phyloP scores from a whole-genome alignment of 2,797 vertebrate genomes.

The Takifugu rubripes region DNA sequence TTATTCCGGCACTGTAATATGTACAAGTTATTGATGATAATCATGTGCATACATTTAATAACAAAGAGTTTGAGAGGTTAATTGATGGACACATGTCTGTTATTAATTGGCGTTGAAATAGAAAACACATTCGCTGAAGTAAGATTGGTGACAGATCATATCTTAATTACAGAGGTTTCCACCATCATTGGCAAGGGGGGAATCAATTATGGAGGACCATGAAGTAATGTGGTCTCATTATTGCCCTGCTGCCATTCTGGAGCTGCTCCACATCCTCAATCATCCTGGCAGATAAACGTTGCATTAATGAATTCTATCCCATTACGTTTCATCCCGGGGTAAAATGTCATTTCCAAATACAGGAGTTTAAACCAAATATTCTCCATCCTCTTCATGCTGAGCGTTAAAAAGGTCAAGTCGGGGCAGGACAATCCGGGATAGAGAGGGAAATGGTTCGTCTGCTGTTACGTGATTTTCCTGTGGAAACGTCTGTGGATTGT shows the following conservation, averaged over 20 bases:
- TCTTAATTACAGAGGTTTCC: conserved; percentile 19
- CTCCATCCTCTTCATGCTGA: conserved; percentile 57
- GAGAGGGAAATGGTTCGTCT: conserved; percentile 24
- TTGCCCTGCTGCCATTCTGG: background rate
- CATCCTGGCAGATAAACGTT: background rate
- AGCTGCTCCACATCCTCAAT: background rate
- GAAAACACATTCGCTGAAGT: conserved; percentile 11
- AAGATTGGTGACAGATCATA: conserved; percentile 1
- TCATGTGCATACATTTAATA: too few relatives aligned
- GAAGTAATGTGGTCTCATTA: background rate
- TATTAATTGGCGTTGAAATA: conserved; percentile 9
- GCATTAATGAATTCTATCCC: conserved; percentile 27
- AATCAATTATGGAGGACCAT: conserved; percentile 4
- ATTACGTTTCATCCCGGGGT: conserved; percentile 1
- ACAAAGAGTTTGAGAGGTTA: too few relatives aligned
- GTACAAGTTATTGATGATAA: background rate
- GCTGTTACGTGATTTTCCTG: too few relatives aligned
- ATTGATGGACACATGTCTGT: conserved; percentile 1
- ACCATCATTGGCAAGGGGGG: background rate
- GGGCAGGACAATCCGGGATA: conserved; percentile 41
- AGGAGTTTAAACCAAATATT: conserved; percentile 12
- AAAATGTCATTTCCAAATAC: background rate
- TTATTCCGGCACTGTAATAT: background rate
- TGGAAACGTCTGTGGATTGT: background rate
- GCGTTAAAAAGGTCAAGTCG: conserved; percentile 43